These are phyloP conservation scores for Heliocidaris erythrogramma DNA, from an alignment of 35 echinoderm and acorn worm genomes.

Conservation along the genomic window DNA sequence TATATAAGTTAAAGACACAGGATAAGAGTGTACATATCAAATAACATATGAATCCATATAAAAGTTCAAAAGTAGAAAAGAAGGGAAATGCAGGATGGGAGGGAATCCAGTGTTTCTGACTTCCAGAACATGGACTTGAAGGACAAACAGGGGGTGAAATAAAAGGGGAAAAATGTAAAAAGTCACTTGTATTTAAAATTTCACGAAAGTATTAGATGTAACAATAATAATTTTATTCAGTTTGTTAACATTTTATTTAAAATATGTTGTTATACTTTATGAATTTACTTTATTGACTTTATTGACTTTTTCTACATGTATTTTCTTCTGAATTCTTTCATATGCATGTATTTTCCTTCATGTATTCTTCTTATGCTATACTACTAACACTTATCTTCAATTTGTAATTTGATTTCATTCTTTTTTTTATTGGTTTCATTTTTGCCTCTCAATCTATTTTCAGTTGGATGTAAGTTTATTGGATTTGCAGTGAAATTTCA, in stretches of 20 bases:
- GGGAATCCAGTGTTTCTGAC: no score
- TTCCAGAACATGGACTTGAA: not conserved
- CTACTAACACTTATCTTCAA: not conserved
- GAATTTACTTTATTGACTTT: not conserved
- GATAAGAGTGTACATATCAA: no score
- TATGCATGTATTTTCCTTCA: not conserved
- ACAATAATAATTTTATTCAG: no score
- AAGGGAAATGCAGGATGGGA: no score
- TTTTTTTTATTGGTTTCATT: not conserved
- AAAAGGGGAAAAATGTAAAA: not conserved
- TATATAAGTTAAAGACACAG: no score
- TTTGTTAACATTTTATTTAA: no score
- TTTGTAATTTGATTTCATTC: not conserved
- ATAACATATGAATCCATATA: no score
- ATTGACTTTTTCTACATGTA: no score
- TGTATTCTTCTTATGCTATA: not conserved
- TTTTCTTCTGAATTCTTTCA: not conserved
- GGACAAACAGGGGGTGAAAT: not conserved
- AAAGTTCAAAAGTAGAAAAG: no score
- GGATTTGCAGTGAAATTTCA: not conserved
- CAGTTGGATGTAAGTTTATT: slow-evolving; percentile 36
- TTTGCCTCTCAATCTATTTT: not conserved
- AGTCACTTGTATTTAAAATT: not conserved
- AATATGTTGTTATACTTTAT: not conserved
- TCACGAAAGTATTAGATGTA: not conserved